Percentiles rank a stretch among this genome's conserved stretches.
These are phyloP conservation scores for Apamea sordens DNA, from an alignment of 2,888 invertebrate genomes.

Conservation along the genomic window DNA sequence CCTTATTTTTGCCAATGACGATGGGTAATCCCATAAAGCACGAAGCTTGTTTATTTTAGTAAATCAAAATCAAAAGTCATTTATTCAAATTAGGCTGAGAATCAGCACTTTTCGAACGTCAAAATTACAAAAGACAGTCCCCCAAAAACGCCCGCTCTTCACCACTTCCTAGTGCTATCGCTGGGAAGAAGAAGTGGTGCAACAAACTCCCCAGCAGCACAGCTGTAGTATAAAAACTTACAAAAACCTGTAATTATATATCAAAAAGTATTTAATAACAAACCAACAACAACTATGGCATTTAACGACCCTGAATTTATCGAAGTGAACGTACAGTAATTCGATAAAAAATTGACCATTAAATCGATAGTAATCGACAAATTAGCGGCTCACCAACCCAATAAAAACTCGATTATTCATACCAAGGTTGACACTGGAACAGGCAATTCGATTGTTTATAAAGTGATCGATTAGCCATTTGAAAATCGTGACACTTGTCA, in stretches of 20 bases:
- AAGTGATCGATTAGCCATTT: conserved; percentile 43
- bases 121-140: too few species aligned
- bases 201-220: too few species aligned
- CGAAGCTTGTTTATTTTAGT: neutral
- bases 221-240: neutral
- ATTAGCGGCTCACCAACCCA: conserved; percentile 47
- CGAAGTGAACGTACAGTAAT: conserved; percentile 50
- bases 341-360: conserved; percentile 42
- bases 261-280: neutral
- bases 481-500: conserved; percentile 47
- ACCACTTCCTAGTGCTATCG: too few species aligned
- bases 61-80: too few species aligned
- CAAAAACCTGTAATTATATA: neutral
- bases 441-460: conserved; percentile 41
- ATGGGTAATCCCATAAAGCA: neutral
- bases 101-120: too few species aligned
- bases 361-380: conserved; percentile 52
- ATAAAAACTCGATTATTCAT: conserved; percentile 58
- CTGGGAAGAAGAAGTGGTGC: too few species aligned
- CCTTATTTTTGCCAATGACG: neutral
- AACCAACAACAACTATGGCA: neutral
- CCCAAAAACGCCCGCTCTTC: too few species aligned
- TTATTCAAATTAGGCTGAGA: too few species aligned
- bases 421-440: conserved; percentile 51
- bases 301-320: conserved; percentile 42